Base-by-base conservation (phyloP, 2,888 invertebrate genomes). In the Drosophila seclusa region DNA sequence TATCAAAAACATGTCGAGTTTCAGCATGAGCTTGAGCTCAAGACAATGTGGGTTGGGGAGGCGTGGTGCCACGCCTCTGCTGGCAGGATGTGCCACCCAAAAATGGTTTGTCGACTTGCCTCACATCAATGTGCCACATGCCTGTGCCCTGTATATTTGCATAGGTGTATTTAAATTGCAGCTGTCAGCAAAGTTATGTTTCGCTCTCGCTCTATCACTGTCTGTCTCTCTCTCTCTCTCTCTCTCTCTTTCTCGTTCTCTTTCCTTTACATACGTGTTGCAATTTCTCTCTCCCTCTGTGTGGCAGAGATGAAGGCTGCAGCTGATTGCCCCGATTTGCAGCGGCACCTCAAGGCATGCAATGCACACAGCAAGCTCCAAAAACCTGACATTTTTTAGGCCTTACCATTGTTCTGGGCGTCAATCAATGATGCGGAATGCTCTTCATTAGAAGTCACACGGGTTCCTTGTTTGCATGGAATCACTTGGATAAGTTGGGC, bases 1-100 rank as follows among this genome's bases (percentile, higher is more conserved):
- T 87, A 84, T 84, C 87, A 84, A 78, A 83, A 79, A 78, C 78
- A 78, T 75, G 73, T 73, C 61, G 62, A 67, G 63, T 31, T 50
- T 36, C 32, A 68, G 58, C 58, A 32, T 57, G n/a, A 64, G 59
- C 45, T 65, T 21, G 1, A 58, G 24, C 40, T 40, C 16, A 40
- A 27, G 42, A 5, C 34, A 27, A 31, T 21, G 2, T 32, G 2
- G 49, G 18, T 1, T 29, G 21, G 29, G 13, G n/a, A 16, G 38
- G 38, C 10, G 4, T 18, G 21, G 21, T 21, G 38, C 21, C 31
- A 53, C 36, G 18, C 45, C 24, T 27, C 5, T 34, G 38, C 40
- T 55, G 29, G n/a, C 58, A 49, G 64, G 60, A 67, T 64, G 58
- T 66, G 45, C 50, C 13, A 60, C 24, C 40, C 34, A 4, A 58